Evolutionary conservation across 2,888 invertebrate genomes (phyloP).

Genomic region (Eupithecia centaureata): DNA sequence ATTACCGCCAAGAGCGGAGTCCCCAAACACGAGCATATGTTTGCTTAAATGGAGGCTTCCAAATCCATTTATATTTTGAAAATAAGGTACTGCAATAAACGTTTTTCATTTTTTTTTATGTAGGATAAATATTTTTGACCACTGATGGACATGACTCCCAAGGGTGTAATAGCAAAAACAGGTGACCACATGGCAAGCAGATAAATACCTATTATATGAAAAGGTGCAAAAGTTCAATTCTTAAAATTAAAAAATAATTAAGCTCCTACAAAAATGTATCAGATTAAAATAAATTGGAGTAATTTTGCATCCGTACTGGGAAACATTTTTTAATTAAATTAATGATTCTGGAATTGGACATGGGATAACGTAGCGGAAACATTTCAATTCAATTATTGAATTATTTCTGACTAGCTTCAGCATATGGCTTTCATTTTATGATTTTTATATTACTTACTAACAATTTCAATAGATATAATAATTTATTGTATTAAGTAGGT

Average conservation of each 20-base stretch:
- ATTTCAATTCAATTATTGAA: conserved; percentile 10
- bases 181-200: no score
- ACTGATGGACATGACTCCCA: no score
- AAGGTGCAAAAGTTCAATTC: neutral
- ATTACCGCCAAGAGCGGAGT: no score
- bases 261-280: neutral
- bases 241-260: neutral
- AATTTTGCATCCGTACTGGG: neutral
- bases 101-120: no score
- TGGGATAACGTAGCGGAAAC: conserved; percentile 28
- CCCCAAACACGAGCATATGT: no score
- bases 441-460: neutral
- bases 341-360: conserved; percentile 27
- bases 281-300: conserved; percentile 8
- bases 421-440: neutral
- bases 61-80: no score
- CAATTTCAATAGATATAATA: no score
- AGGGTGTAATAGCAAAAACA: no score
- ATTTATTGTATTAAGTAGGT: no score
- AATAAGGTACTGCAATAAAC: no score
- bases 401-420: neutral
- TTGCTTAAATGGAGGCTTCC: no score
- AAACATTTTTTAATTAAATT: conserved; percentile 26
- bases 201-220: neutral
- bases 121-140: no score